A percentile compares a stretch with the other conserved stretches of the same genome.
Conservation (phyloP, 2,797 vertebrate genomes). For the Galagoides demidoff region DNA sequence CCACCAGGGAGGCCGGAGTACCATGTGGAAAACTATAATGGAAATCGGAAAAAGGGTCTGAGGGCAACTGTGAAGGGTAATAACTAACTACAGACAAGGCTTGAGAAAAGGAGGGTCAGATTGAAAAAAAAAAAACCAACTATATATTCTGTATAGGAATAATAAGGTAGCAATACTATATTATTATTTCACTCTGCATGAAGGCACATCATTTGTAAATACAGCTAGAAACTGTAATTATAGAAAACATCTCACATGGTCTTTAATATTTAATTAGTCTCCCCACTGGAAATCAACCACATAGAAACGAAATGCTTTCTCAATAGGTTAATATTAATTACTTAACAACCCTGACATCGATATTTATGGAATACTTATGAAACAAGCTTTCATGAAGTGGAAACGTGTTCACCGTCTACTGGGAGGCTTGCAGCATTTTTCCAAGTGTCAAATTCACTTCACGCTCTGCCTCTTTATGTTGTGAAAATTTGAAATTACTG, state of each 20-base stretch:
- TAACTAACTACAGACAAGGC: background rate
- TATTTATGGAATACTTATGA: slow-evolving; percentile 75
- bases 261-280: slow-evolving; percentile 80
- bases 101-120: background rate
- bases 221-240: slow-evolving; percentile 76
- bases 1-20: background rate
- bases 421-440: slow-evolving; percentile 62
- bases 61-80: background rate
- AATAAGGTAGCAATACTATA: slow-evolving; percentile 40
- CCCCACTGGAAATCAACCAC: slow-evolving; percentile 75
- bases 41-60: background rate
- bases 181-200: slow-evolving; percentile 60
- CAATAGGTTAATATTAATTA: slow-evolving; percentile 78
- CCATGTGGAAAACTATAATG: background rate
- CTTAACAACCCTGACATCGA: slow-evolving; percentile 65
- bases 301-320: slow-evolving; percentile 72
- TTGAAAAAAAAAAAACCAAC: background rate
- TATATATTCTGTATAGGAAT: slow-evolving; percentile 1
- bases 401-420: slow-evolving; percentile 54
- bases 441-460: slow-evolving; percentile 75
- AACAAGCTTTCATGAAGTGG: slow-evolving; percentile 67
- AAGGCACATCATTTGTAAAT: slow-evolving; percentile 72
- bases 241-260: slow-evolving; percentile 67
- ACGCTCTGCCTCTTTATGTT: slow-evolving; percentile 69
- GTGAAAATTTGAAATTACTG: slow-evolving; percentile 76